Evolutionary conservation across 2,888 invertebrate genomes (phyloP).

Genomic region (Rotaria magnacalcarata): DNA sequence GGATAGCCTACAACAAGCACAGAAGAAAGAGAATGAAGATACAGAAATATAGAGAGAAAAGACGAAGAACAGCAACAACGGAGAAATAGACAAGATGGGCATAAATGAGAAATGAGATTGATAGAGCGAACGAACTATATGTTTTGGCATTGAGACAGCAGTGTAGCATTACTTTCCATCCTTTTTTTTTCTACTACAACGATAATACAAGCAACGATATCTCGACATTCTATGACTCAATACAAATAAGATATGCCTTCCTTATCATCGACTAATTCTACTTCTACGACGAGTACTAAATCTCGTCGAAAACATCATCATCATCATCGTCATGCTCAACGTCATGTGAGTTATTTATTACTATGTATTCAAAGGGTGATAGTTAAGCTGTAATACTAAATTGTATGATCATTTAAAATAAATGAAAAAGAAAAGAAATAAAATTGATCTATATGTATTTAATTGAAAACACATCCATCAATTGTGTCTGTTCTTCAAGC

Average conservation of each 20-base stretch:
- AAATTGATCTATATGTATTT: neutral
- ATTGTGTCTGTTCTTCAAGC: neutral
- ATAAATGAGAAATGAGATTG: constrained; percentile 26
- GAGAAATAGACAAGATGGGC: neutral
- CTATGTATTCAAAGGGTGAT: no score
- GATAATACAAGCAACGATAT: neutral
- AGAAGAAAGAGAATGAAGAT: neutral
- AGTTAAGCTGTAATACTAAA: no score
- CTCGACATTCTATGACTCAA: neutral
- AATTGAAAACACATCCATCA: neutral
- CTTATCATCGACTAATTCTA: neutral
- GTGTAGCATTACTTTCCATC: constrained; percentile 1
- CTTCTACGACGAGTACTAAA: neutral
- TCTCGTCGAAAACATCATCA: constrained; percentile 27
- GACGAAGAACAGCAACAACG: neutral
- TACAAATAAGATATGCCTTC: neutral
- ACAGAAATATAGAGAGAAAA: neutral
- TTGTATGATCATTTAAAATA: neutral
- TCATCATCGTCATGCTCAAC: neutral
- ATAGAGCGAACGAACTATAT: constrained; percentile 29
- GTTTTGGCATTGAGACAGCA: constrained; percentile 22
- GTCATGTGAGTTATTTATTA: neutral
- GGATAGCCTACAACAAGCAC: neutral
- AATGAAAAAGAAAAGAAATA: neutral
- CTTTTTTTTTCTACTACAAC: constrained; percentile 6